phyloP scores from a whole-genome alignment of 2,797 vertebrate genomes.

The Tokudaia tokunoshimensis region DNA sequence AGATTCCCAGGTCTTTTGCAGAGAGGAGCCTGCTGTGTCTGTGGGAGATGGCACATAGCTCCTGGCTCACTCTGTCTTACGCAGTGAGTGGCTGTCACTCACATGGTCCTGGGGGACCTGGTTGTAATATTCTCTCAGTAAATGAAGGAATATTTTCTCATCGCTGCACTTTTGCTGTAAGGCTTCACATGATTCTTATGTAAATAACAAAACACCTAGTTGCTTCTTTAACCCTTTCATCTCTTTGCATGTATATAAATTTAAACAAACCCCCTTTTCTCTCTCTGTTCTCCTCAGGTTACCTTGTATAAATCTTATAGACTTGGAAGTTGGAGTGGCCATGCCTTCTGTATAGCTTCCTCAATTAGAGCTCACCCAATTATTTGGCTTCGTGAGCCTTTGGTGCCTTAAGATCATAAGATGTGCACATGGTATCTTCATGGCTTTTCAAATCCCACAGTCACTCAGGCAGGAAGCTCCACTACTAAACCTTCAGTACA shows the following conservation, averaged over 20 bases:
- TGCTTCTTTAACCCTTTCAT: slow-evolving; percentile 60
- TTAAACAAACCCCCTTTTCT: slow-evolving; percentile 36
- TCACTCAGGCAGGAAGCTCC: slow-evolving; percentile 57
- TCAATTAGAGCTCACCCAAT: neutral
- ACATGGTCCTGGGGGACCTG: slow-evolving; percentile 67
- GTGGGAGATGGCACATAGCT: neutral
- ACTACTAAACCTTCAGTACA: slow-evolving; percentile 71
- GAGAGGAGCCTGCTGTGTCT: neutral
- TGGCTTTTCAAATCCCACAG: neutral
- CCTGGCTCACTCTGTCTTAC: slow-evolving; percentile 62
- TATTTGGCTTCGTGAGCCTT: neutral
- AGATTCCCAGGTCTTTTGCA: neutral
- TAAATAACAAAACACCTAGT: slow-evolving; percentile 71
- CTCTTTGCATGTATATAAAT: slow-evolving; percentile 46
- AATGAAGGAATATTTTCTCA: slow-evolving; percentile 78
- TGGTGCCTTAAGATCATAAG: slow-evolving; percentile 66
- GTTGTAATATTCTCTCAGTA: slow-evolving; percentile 73
- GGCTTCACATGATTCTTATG: slow-evolving; percentile 69
- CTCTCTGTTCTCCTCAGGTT: neutral
- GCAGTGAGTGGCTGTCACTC: slow-evolving; percentile 74
- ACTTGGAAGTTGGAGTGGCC: neutral
- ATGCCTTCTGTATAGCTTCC: neutral
- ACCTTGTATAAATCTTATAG: slow-evolving; percentile 56
- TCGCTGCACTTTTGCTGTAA: slow-evolving; percentile 77
- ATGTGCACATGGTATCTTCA: slow-evolving; percentile 70